These are phyloP conservation scores for Drosophila cognata DNA, from an alignment of 2,888 invertebrate species.

Conservation along the genomic window DNA sequence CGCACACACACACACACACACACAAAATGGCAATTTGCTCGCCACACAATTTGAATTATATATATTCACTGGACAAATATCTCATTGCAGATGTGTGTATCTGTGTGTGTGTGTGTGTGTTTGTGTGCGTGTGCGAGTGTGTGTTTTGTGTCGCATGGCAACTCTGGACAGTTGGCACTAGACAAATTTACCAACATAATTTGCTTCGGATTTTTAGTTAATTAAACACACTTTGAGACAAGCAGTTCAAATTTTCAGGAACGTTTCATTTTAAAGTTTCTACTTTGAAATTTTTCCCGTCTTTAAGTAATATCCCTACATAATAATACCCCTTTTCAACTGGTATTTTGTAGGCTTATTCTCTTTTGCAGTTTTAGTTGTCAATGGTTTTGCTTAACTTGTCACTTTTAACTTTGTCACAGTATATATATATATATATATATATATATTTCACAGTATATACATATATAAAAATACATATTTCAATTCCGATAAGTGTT, in stretches of 20 bases:
- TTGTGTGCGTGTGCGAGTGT: slow-evolving; percentile 2
- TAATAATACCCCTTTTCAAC: not conserved
- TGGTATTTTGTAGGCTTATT: not conserved
- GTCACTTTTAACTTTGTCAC: not conserved
- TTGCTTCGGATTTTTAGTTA: slow-evolving; percentile 10
- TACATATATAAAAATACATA: not conserved
- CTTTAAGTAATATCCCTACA: not conserved
- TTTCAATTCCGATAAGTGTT: not conserved
- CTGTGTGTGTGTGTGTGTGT: not conserved
- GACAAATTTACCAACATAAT: slow-evolving; percentile 11
- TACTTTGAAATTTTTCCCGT: not conserved
- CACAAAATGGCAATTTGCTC: slow-evolving; percentile 13
- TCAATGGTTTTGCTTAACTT: not conserved
- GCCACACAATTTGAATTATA: slow-evolving; percentile 40
- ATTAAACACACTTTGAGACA: not conserved
- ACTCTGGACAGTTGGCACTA: slow-evolving; percentile 10
- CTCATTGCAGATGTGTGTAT: not conserved
- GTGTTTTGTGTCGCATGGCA: not conserved
- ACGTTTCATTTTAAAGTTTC: not conserved
- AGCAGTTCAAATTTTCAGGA: not conserved
- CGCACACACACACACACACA: slow-evolving; percentile 3
- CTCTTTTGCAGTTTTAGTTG: not conserved
- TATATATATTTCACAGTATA: not conserved
- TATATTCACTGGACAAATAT: slow-evolving; percentile 17
- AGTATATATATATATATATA: not conserved